Evolutionary conservation across 2,888 invertebrate species (phyloP).

Genomic region (Kuschelorhynchus macadamiae): DNA sequence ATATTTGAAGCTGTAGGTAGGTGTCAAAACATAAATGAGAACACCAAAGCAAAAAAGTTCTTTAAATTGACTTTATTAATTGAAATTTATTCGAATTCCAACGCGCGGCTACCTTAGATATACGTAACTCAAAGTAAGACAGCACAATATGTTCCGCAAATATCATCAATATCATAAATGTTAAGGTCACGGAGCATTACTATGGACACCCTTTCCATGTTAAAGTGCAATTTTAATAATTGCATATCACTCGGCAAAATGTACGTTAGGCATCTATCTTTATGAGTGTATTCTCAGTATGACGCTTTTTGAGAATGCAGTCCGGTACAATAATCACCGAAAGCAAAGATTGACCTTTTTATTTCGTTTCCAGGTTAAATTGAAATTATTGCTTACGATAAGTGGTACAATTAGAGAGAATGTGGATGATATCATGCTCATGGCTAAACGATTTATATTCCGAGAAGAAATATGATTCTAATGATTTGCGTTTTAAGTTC

Average conservation of each 20-base stretch:
- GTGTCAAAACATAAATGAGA: no score
- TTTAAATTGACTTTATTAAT: no score
- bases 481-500: not conserved
- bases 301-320: constrained; percentile 22
- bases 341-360: constrained; percentile 38
- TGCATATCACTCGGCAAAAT: constrained; percentile 29
- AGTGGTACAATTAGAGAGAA: constrained; percentile 19
- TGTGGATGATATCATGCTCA: constrained; percentile 32
- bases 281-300: constrained; percentile 31
- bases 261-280: constrained; percentile 25
- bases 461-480: constrained; percentile 4
- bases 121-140: constrained; percentile 15
- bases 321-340: constrained; percentile 23
- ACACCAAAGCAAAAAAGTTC: no score
- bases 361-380: constrained; percentile 20
- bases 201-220: constrained; percentile 49
- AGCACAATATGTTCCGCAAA: constrained; percentile 10
- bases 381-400: constrained; percentile 23
- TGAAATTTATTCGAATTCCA: no score
- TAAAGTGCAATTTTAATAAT: constrained; percentile 36
- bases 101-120: constrained; percentile 3
- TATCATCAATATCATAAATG: constrained; percentile 36
- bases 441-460: constrained; percentile 9
- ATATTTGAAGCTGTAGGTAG: no score
- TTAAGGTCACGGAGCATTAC: constrained; percentile 41